These are phyloP conservation scores for Mactromeris polynyma DNA, from an alignment of 2,888 invertebrate species.

Conservation along the genomic window DNA sequence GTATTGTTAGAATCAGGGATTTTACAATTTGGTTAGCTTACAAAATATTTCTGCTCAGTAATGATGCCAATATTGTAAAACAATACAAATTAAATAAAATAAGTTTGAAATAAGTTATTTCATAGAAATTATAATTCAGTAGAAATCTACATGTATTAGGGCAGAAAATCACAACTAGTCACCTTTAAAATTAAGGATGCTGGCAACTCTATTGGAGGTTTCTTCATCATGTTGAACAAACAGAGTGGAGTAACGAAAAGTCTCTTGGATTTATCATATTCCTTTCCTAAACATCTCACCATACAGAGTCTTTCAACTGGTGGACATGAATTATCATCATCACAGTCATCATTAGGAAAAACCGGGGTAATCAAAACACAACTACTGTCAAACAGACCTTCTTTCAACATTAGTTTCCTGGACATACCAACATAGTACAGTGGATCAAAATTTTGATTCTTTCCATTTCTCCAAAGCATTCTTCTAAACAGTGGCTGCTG, in stretches of 20 bases:
- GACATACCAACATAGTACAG: constrained; percentile 81
- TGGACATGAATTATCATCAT: constrained; percentile 38
- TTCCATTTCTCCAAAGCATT: constrained; percentile 75
- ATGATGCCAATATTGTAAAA: no score
- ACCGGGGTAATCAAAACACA: constrained; percentile 76
- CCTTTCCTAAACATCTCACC: constrained; percentile 78
- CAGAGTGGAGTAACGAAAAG: constrained; percentile 82
- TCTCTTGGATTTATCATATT: constrained; percentile 73
- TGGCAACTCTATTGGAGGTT: constrained; percentile 61
- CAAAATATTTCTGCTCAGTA: no score
- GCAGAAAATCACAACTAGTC: neutral
- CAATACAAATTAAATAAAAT: no score
- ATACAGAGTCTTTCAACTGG: constrained; percentile 69
- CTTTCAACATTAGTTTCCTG: constrained; percentile 76
- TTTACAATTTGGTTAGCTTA: no score
- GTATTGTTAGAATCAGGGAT: no score
- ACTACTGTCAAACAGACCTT: constrained; percentile 82
- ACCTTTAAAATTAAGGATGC: constrained; percentile 58
- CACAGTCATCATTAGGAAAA: constrained; percentile 43
- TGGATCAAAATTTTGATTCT: constrained; percentile 77
- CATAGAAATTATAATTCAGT: no score
- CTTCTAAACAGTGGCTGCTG: constrained; percentile 78
- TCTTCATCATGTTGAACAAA: constrained; percentile 79
- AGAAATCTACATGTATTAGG: no score
- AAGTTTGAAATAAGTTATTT: no score